Evolutionary conservation across 2,113 vertebrate genomes (phyloP), one percentile per base, ranked within the genome.

Genomic region (Anoplopoma fimbria): DNA sequence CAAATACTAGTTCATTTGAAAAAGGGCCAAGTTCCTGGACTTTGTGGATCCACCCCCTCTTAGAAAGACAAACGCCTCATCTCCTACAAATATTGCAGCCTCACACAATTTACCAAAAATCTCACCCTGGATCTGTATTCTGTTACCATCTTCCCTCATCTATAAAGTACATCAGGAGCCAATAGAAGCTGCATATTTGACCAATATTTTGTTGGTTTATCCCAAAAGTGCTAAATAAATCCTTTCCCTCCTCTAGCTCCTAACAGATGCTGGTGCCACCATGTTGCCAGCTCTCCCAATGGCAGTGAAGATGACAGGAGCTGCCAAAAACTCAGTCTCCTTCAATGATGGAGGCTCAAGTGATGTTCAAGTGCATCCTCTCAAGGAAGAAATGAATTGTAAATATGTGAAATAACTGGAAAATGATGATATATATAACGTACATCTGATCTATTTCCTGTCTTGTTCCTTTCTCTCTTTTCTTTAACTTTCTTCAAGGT

Each of bases 181-280:
- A 53, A 51, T 49, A 65, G n/a, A 79, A 75, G 55, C 64, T 23
- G 21, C 36, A 60, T 65, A 58, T 77, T 61, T 87, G 29, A 77
- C 57, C 71, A 63, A 77, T 51, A 78, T 86, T 74, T 73, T 38
- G 23, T 55, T 60, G 38, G 55, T 77, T 82, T 68, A 67, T 81
- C 34, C 73, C 57, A 71, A 81, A 85, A 58, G 80, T 75, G 82
- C 21, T 57, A 73, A 68, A 74, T 79, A 77, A 88, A 86, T 78
- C 82, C 42, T 65, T 36, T 73, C 70, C 75, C 67, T 88, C 75
- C 76, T 82, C 60, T 33, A 19, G 68, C 75, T 69, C 86, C 84
- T 86, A 84, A 87, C 91, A 91, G 90, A 91, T 93, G 91, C 86
- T 76, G 78, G 72, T 75, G 79, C 79, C 82, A 83, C 89, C 82